A percentile compares a stretch with the other conserved stretches of the same genome.
These are phyloP conservation scores for Syrphus vitripennis DNA, from an alignment of 2,888 invertebrate species.

Conservation along the genomic window DNA sequence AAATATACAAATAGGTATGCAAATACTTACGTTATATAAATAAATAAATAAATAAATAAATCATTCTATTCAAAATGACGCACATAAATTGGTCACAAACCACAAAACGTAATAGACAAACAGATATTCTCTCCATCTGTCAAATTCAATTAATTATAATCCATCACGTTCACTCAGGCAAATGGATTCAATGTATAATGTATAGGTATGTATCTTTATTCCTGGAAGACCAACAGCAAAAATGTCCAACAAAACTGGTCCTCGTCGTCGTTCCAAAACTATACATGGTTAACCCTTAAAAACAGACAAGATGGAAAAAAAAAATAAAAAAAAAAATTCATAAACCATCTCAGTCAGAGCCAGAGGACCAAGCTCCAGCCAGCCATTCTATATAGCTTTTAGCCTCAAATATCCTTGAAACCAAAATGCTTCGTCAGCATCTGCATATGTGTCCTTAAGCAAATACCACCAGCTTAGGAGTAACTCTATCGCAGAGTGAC, in stretches of 20 bases:
- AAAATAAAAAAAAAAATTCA: constrained; percentile 9
- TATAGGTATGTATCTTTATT: neutral
- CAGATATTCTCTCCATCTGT: constrained; percentile 26
- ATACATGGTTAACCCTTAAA: constrained; percentile 26
- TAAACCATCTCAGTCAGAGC: constrained; percentile 6
- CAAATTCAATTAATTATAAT: constrained; percentile 70
- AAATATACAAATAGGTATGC: too few relatives aligned
- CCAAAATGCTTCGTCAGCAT: constrained; percentile 55
- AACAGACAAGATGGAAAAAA: neutral
- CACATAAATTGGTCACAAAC: constrained; percentile 40
- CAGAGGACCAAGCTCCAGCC: neutral
- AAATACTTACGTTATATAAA: neutral
- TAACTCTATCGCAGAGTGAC: constrained; percentile 45
- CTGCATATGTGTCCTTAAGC: constrained; percentile 57
- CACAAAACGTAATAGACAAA: constrained; percentile 29
- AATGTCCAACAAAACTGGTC: constrained; percentile 16
- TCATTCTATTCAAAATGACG: constrained; percentile 19
- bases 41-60: neutral
- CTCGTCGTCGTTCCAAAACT: neutral
- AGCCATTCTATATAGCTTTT: neutral
- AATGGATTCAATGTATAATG: constrained; percentile 27
- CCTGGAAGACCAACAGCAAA: constrained; percentile 12
- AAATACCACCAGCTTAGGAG: constrained; percentile 42
- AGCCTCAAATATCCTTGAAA: constrained; percentile 19
- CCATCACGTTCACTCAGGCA: constrained; percentile 56